Percentiles rank a stretch among this genome's conserved stretches.
These are phyloP conservation scores for Apotomis betuletana DNA, from an alignment of 2,888 invertebrate species.

Conservation along the genomic window DNA sequence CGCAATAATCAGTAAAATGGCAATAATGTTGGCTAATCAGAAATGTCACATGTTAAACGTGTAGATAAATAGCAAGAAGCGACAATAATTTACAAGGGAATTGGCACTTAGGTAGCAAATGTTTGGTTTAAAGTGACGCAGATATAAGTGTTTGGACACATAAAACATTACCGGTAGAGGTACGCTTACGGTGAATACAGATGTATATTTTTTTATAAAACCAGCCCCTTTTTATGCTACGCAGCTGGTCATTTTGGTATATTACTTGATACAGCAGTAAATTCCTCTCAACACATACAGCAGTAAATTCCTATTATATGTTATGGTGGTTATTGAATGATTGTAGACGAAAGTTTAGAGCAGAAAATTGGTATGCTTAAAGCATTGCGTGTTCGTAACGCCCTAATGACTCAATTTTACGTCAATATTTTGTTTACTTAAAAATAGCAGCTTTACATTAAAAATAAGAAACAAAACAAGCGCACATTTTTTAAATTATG, in stretches of 20 bases:
- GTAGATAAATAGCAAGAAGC: slow-evolving; percentile 39
- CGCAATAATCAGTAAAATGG: slow-evolving; percentile 27
- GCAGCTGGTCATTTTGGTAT: too few species aligned
- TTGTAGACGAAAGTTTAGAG: too few species aligned
- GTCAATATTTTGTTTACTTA: too few species aligned
- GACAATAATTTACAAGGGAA: slow-evolving; percentile 40
- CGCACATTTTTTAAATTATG: background rate
- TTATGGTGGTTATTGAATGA: too few species aligned
- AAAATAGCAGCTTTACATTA: too few species aligned
- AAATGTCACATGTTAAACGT: slow-evolving; percentile 37
- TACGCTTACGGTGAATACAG: slow-evolving; percentile 13
- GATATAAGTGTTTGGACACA: slow-evolving; percentile 47
- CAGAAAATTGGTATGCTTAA: too few species aligned
- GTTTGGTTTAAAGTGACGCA: slow-evolving; percentile 50
- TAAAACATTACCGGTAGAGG: slow-evolving; percentile 38
- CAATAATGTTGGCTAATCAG: slow-evolving; percentile 34
- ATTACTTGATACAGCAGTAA: too few species aligned
- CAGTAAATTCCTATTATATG: too few species aligned
- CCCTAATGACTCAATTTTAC: too few species aligned
- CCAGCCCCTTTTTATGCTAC: too few species aligned
- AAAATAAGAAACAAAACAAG: background rate
- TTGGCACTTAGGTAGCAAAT: slow-evolving; percentile 48
- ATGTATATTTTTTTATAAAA: background rate
- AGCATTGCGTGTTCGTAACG: too few species aligned
- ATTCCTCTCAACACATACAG: too few species aligned